Percentiles rank a stretch among this genome's conserved stretches.
Evolutionary conservation across 2,888 invertebrate genomes (phyloP).

Genomic region (Sepiola atlantica): DNA sequence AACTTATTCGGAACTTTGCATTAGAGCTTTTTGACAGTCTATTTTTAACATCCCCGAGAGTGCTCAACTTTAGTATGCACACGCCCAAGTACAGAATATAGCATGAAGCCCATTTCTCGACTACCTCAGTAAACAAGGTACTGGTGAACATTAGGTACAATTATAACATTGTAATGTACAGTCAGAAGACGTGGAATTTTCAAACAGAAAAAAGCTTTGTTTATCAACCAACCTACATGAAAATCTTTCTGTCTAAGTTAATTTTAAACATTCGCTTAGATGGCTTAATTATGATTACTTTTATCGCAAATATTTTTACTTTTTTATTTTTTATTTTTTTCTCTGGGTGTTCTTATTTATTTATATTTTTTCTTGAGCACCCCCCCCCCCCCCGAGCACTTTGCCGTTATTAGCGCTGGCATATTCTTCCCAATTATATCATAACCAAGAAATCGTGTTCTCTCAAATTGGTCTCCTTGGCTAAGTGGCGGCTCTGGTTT

Average conservation of each 20-base stretch:
- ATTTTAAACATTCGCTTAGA: not conserved
- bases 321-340: not conserved
- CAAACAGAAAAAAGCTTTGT: not conserved
- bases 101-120: too few relatives aligned
- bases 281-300: not conserved
- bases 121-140: too few relatives aligned
- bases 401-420: not conserved
- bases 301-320: not conserved
- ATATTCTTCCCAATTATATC: slow-evolving; percentile 3
- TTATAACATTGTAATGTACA: too few relatives aligned
- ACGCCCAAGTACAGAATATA: too few relatives aligned
- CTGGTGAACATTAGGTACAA: too few relatives aligned
- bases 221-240: not conserved
- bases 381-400: not conserved
- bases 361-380: not conserved
- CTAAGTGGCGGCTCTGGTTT: not conserved
- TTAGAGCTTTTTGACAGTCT: too few relatives aligned
- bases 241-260: not conserved
- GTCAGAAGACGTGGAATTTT: too few relatives aligned
- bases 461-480: not conserved
- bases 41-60: too few relatives aligned
- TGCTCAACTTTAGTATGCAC: too few relatives aligned
- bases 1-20: too few relatives aligned
- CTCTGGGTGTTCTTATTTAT: not conserved
- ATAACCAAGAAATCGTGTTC: not conserved